A percentile compares a stretch with the other conserved stretches of the same genome.
These are phyloP conservation scores for Danaus plexippus DNA, from an alignment of 1,140 invertebrate species.

Conservation along the genomic window DNA sequence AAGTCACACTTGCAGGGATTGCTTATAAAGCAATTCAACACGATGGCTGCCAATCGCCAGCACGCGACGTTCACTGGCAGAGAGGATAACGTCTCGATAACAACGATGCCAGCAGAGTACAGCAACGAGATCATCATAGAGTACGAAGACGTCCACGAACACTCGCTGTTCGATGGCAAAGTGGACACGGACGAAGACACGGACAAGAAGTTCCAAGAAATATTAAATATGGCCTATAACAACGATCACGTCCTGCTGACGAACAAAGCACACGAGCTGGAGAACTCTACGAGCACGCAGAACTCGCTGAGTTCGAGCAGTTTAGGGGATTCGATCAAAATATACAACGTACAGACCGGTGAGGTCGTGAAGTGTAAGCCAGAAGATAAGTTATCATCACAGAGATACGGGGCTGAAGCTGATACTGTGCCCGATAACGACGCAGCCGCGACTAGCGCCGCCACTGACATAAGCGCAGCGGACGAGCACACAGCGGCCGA, in stretches of 20 bases:
- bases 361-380: slow-evolving; percentile 66
- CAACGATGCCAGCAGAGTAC: slow-evolving; percentile 38
- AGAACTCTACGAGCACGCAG: slow-evolving; percentile 46
- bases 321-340: slow-evolving; percentile 67
- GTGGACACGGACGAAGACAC: slow-evolving; percentile 49
- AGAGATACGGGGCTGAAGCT: slow-evolving; percentile 32
- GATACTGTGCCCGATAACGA: slow-evolving; percentile 40
- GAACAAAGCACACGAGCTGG: slow-evolving; percentile 30
- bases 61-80: slow-evolving; percentile 49
- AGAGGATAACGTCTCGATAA: slow-evolving; percentile 49
- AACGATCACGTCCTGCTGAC: slow-evolving; percentile 24
- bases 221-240: slow-evolving; percentile 44
- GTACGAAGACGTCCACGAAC: slow-evolving; percentile 51
- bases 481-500: no score
- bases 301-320: slow-evolving; percentile 60
- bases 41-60: slow-evolving; percentile 59
- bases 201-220: slow-evolving; percentile 58
- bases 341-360: slow-evolving; percentile 68
- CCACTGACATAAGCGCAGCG: no score
- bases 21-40: slow-evolving; percentile 63
- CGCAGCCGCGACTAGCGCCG: no score
- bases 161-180: slow-evolving; percentile 48
- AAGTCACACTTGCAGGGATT: slow-evolving; percentile 52
- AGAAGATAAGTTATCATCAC: slow-evolving; percentile 57
- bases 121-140: slow-evolving; percentile 56